Evolutionary conservation across 2,113 vertebrate genomes (phyloP).

Genomic region (Pogona vitticeps): DNA sequence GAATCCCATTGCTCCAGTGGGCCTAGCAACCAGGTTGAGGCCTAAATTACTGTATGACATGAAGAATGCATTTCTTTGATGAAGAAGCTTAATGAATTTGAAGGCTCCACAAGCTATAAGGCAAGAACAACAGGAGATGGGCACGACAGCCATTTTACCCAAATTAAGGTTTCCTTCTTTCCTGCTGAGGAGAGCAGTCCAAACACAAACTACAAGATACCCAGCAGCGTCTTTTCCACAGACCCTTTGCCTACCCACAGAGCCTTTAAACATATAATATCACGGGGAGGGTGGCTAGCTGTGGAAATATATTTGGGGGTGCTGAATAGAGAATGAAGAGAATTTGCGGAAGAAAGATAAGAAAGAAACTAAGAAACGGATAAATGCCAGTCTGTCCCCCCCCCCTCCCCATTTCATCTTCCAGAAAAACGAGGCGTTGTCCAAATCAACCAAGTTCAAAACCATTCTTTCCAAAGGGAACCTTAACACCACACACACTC

Average conservation of each 20-base stretch:
- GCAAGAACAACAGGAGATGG: background rate
- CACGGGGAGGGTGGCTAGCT: background rate
- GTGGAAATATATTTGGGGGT: no score
- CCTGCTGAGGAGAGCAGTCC: background rate
- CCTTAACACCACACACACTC: background rate
- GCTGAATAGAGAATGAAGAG: background rate
- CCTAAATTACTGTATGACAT: background rate
- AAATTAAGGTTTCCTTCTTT: background rate
- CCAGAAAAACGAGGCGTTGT: background rate
- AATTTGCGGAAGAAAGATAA: no score
- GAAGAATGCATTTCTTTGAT: background rate
- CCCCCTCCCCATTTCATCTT: background rate
- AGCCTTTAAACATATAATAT: background rate
- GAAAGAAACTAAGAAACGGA: background rate
- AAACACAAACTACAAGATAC: background rate
- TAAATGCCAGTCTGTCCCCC: background rate
- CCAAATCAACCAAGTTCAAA: background rate
- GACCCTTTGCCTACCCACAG: background rate
- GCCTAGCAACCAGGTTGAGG: no score
- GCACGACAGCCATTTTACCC: background rate
- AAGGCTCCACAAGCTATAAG: background rate
- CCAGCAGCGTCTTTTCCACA: background rate
- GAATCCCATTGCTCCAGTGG: no score
- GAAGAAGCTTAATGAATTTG: background rate
- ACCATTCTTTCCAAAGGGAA: background rate